Percentiles rank a stretch among this genome's conserved stretches.
These are phyloP conservation scores for Pelobates fuscus DNA, from an alignment of 2,113 vertebrate genomes.

Conservation along the genomic window DNA sequence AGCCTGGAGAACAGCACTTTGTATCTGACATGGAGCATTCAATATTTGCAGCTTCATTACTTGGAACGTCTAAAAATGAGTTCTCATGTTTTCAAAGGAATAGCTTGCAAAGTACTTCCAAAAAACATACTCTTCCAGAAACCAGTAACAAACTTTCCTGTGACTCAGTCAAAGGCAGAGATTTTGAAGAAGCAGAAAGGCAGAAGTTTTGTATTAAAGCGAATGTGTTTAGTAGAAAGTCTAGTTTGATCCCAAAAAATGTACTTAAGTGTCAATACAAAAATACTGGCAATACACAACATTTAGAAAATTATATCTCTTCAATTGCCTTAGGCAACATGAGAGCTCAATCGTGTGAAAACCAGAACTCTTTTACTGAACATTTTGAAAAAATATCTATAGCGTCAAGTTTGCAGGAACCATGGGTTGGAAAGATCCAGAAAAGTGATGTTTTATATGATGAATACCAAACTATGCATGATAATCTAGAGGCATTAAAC, in stretches of 20 bases:
- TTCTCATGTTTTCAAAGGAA: constrained; percentile 9
- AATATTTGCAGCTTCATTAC: constrained; percentile 22
- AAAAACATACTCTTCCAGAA: not conserved
- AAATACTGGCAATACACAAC: not conserved
- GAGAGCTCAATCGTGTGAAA: too few species aligned
- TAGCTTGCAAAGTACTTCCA: constrained; percentile 14
- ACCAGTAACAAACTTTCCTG: not conserved
- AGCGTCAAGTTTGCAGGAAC: not conserved
- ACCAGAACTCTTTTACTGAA: not conserved
- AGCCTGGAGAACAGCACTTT: constrained; percentile 2
- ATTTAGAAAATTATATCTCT: constrained; percentile 9
- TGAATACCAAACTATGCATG: not conserved
- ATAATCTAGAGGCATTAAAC: too few species aligned
- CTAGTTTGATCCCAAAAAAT: not conserved
- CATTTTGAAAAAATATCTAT: constrained; percentile 17
- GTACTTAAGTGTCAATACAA: constrained; percentile 4
- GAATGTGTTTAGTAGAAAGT: not conserved
- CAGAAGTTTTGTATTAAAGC: not conserved
- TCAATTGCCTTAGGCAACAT: not conserved
- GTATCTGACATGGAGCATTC: constrained; percentile 3
- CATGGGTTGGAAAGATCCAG: not conserved
- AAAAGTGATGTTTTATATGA: not conserved
- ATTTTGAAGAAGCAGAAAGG: constrained; percentile 1
- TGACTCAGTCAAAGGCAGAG: not conserved
- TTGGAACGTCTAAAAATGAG: not conserved